phyloP scores from a whole-genome alignment of 2,888 invertebrate genomes.

The Sericinus montela region DNA sequence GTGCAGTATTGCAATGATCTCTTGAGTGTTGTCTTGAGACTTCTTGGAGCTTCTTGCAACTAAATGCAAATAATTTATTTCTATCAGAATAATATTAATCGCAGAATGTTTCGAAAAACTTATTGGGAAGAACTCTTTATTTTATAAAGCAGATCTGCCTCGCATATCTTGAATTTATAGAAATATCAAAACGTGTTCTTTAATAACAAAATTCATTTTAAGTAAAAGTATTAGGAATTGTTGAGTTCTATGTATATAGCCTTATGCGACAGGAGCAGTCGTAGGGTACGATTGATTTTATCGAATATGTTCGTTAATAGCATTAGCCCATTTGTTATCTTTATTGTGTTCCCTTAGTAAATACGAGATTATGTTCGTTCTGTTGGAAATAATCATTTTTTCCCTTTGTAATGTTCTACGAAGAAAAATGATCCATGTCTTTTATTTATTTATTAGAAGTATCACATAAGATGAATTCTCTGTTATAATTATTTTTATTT shows the following conservation, averaged over 20 bases:
- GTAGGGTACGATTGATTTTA: slow-evolving; percentile 36
- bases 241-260: not conserved
- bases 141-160: too few relatives aligned
- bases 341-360: slow-evolving; percentile 32
- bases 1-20: too few relatives aligned
- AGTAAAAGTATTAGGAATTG: too few relatives aligned
- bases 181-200: too few relatives aligned
- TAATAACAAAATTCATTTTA: too few relatives aligned
- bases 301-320: slow-evolving; percentile 38
- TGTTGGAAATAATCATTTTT: slow-evolving; percentile 30
- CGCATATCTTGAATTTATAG: too few relatives aligned
- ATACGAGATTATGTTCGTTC: slow-evolving; percentile 29
- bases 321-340: slow-evolving; percentile 40
- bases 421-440: not conserved
- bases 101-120: too few relatives aligned
- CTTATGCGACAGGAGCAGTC: slow-evolving; percentile 21
- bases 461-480: slow-evolving; percentile 4
- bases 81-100: too few relatives aligned
- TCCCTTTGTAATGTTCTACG: slow-evolving; percentile 23
- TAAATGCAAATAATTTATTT: too few relatives aligned
- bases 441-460: slow-evolving; percentile 6
- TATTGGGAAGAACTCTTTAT: too few relatives aligned
- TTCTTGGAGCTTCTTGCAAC: too few relatives aligned
- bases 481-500: not conserved
- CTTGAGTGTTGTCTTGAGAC: too few relatives aligned